Evolutionary conservation across 92 coral and sea anemone species (phyloP).

Genomic region (Umimayanthus kanabou): DNA sequence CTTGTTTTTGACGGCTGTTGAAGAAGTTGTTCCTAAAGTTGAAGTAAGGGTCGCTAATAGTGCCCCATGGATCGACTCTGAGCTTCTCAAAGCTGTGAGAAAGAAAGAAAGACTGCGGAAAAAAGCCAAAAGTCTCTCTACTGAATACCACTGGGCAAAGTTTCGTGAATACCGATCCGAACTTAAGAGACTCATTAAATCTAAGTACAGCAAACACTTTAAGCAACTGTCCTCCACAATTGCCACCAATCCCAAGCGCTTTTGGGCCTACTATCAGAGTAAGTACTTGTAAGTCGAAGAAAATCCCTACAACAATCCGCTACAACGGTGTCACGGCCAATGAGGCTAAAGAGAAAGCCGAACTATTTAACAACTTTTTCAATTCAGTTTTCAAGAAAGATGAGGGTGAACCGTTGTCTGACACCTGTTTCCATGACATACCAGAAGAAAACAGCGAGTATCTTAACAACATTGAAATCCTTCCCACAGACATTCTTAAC

Average conservation of each 20-base stretch:
- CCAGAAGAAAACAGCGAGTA: neutral
- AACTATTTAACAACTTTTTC: constrained; percentile 53
- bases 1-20: constrained; percentile 48
- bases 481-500: constrained; percentile 1
- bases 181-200: neutral
- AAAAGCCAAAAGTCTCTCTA: constrained; percentile 40
- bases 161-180: neutral
- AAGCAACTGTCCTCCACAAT: constrained; percentile 1
- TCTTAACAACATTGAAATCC: neutral
- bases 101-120: constrained; percentile 35
- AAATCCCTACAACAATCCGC: neutral
- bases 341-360: constrained; percentile 38
- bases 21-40: constrained; percentile 42
- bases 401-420: constrained; percentile 1
- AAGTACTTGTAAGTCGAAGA: neutral
- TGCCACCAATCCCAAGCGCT: neutral
- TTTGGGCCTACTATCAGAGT: neutral
- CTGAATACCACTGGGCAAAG: constrained; percentile 3
- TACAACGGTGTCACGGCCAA: constrained; percentile 8
- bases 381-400: constrained; percentile 26
- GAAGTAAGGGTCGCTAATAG: constrained; percentile 31
- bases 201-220: neutral
- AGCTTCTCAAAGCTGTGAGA: constrained; percentile 41
- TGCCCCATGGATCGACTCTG: constrained; percentile 48
- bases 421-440: constrained; percentile 3